Evolutionary conservation across 2,797 vertebrate genomes (phyloP).

Genomic region (Hirundo rustica): DNA sequence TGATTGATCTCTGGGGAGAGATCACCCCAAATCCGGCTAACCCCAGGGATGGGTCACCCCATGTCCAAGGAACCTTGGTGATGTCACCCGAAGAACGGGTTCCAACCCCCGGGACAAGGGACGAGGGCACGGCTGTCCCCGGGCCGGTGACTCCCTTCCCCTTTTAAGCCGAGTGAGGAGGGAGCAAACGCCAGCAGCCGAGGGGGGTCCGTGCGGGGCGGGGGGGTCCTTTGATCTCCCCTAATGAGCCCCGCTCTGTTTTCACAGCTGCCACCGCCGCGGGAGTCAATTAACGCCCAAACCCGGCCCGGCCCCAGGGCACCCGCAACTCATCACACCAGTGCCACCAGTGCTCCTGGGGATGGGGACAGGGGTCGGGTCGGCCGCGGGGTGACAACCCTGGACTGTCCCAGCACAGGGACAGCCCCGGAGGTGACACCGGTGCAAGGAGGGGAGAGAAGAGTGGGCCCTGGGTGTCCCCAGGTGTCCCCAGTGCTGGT

Average conservation of each 20-base stretch:
- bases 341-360: background rate
- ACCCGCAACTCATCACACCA: background rate
- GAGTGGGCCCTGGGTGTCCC: background rate
- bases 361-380: background rate
- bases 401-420: background rate
- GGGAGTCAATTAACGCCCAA: conserved; percentile 26
- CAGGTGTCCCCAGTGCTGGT: background rate
- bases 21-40: background rate
- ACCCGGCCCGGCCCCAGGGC: background rate
- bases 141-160: background rate
- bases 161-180: background rate
- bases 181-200: background rate
- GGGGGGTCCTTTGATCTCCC: conserved; percentile 63
- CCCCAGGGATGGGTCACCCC: too few relatives aligned
- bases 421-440: background rate
- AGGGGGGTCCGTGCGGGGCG: background rate
- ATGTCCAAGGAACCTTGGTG: too few relatives aligned
- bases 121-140: background rate
- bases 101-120: too few relatives aligned
- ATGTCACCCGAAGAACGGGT: background rate
- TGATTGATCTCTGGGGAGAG: background rate
- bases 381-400: background rate
- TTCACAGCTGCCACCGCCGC: conserved; percentile 65
- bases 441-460: background rate
- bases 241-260: conserved; percentile 67